Percentiles rank a stretch among this genome's conserved stretches.
These are phyloP conservation scores for Andricus grossulariae DNA, from an alignment of 1,140 invertebrate genomes.

Conservation along the genomic window DNA sequence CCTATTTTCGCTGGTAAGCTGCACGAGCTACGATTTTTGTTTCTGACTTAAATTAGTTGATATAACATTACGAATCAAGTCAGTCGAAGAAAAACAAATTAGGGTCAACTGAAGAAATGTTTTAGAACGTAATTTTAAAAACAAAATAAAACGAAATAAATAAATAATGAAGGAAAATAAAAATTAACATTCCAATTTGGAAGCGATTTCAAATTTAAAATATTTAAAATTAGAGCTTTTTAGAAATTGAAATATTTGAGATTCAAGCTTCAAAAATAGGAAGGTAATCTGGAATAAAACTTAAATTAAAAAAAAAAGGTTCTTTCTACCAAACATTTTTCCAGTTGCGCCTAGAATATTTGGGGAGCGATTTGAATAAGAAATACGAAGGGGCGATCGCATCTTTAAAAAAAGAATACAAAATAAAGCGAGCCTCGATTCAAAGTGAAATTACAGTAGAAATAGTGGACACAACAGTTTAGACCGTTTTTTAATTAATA, in stretches of 20 bases:
- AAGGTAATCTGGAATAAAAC: too few relatives aligned
- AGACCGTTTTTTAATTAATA: slow-evolving; percentile 1
- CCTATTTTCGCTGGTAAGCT: neutral
- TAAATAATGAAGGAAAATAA: neutral
- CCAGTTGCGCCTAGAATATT: neutral
- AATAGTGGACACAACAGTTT: slow-evolving; percentile 15
- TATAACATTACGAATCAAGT: neutral
- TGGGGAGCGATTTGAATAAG: neutral
- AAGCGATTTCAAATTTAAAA: too few relatives aligned
- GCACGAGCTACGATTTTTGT: neutral
- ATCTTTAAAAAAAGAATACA: slow-evolving; percentile 34
- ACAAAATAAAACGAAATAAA: neutral
- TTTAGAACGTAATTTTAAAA: neutral
- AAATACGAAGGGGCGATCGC: slow-evolving; percentile 2
- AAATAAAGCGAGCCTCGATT: slow-evolving; percentile 40
- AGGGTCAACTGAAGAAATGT: neutral
- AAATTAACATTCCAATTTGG: too few relatives aligned
- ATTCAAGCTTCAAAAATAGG: too few relatives aligned
- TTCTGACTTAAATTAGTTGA: neutral
- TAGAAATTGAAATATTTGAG: too few relatives aligned
- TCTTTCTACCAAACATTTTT: neutral
- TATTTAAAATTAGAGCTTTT: too few relatives aligned
- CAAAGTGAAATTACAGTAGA: slow-evolving; percentile 18
- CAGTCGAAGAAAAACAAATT: slow-evolving; percentile 12
- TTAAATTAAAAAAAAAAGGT: too few relatives aligned